Evolutionary conservation across 2,888 invertebrate genomes (phyloP), one percentile per base, ranked within the genome.

Genomic region (Phengaris alcon): DNA sequence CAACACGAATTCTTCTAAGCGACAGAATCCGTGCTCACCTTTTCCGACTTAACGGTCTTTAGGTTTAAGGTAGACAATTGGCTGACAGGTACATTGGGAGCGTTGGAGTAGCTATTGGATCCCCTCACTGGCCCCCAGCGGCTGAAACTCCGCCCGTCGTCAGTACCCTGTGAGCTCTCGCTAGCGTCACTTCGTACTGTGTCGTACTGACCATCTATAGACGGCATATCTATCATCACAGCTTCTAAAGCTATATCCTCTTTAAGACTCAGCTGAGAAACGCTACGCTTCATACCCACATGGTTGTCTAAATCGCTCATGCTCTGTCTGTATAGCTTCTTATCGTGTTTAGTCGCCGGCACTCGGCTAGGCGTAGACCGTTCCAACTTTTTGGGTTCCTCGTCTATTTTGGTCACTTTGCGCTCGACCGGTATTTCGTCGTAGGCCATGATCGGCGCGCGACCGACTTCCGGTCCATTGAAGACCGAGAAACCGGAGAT

Each of bases 81-180:
- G 77, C 90, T 90, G 48, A 92, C 88, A 0, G 93, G 92, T 0
- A 90, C 79, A 4, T 84, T 86, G 0, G 83, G 79, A 0, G 85
- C 76, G 59, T 87, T 84, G 0, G 91, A 88, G 68, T 92, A 94
- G 44, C 91, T 94, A 68, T 94, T 94, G 0, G 95, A 94, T 0
- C 35, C 94, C 0, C 94, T 84, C 0, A 93, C 87, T 0, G 90
- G 84, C 1, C 94, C 91, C 95, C 95, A 94, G 0, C 91, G 79
- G 48, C 91, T 93, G 73, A 92, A 89, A 4, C 84, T 85, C 10
- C 79, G 85, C 13, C 79, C 83, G 64, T 77, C 88, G 76, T 77
- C 80, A 13, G 82, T 87, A 59, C 77, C 84, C 64, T 46, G 83
- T 74, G 78, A 86, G 64, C 81, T 80, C 5, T 78, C 79, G 0